These are phyloP conservation scores for Tipula unca DNA, from an alignment of 2,888 invertebrate genomes.

Conservation along the genomic window DNA sequence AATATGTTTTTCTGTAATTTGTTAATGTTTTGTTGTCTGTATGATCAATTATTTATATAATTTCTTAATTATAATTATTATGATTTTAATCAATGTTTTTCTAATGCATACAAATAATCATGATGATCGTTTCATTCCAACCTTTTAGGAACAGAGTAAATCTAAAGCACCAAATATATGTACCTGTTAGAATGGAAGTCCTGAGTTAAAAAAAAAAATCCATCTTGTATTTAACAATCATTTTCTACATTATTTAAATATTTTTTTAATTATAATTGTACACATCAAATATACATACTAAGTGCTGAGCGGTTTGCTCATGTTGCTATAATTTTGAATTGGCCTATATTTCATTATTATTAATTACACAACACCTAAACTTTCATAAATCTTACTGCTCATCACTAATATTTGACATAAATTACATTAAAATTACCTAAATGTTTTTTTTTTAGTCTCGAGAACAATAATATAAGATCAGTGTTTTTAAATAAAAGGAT, in stretches of 20 bases:
- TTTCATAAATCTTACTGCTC: background rate
- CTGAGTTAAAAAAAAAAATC: background rate
- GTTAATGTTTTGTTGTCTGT: background rate
- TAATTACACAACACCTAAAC: background rate
- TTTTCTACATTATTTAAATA: background rate
- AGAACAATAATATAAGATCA: background rate
- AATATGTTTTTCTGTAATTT: no score
- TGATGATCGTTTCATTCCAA: background rate
- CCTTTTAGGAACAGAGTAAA: background rate
- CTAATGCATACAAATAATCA: background rate
- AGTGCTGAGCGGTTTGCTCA: background rate
- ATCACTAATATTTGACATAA: background rate
- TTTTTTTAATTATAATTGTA: background rate
- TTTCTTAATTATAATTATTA: background rate
- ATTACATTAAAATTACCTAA: background rate
- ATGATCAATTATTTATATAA: background rate
- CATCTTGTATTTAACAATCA: background rate
- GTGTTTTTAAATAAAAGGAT: background rate
- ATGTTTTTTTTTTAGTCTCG: background rate
- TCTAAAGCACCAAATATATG: background rate
- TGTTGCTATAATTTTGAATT: background rate
- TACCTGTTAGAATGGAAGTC: background rate
- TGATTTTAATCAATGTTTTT: background rate
- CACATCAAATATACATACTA: background rate
- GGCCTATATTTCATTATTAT: background rate